phyloP scores from a whole-genome alignment of 1,140 invertebrate genomes.

The Eumeta japonica region DNA sequence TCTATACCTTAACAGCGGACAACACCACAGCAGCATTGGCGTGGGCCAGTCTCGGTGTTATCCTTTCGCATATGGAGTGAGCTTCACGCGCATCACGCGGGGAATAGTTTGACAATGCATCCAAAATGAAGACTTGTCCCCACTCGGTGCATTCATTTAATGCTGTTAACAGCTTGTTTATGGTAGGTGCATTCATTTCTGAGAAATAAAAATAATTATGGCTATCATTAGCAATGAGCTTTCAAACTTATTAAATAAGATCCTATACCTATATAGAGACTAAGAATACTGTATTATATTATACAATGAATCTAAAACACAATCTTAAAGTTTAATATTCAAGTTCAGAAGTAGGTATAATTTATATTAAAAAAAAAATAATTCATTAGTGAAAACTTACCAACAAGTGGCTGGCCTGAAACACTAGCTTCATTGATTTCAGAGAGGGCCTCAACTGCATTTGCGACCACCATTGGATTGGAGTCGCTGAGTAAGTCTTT shows the following conservation, averaged over 20 bases:
- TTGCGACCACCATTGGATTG: constrained; percentile 99
- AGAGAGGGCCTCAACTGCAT: constrained; percentile 97
- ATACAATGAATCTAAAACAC: too few species aligned
- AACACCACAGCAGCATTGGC: constrained; percentile 99
- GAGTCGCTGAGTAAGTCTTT: constrained; percentile 97
- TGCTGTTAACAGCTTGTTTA: constrained; percentile 97
- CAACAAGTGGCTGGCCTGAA: constrained; percentile 86
- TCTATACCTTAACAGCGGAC: constrained; percentile 96
- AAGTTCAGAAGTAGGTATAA: not conserved
- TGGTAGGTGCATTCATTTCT: constrained; percentile 96
- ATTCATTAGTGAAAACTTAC: too few species aligned
- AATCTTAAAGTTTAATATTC: too few species aligned
- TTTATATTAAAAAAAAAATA: not conserved
- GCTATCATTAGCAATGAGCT: not conserved
- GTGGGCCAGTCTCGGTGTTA: constrained; percentile 96
- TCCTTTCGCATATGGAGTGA: constrained; percentile 98
- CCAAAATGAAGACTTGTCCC: constrained; percentile 99
- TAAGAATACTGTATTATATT: too few species aligned
- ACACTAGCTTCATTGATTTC: constrained; percentile 98
- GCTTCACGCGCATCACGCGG: constrained; percentile 97
- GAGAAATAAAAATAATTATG: not conserved
- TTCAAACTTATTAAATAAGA: too few species aligned
- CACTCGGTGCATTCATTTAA: constrained; percentile 99
- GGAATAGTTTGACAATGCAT: constrained; percentile 95
- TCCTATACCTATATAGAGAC: too few species aligned